phyloP scores from a whole-genome alignment of 1,140 invertebrate genomes.

The Aethina tumida region DNA sequence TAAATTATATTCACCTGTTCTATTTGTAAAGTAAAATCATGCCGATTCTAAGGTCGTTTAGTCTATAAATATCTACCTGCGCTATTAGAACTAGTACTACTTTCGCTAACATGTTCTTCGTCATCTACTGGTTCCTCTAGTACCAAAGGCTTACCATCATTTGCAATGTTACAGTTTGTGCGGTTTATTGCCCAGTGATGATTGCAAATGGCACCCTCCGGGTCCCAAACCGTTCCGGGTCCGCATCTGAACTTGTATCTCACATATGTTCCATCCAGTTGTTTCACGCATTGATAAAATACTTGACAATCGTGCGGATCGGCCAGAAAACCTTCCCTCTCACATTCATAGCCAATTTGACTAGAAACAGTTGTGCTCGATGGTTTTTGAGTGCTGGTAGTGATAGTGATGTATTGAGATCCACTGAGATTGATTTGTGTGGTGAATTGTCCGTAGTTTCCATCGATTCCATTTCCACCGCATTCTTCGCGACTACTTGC shows the following conservation, averaged over 20 bases:
- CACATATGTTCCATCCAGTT: constrained; percentile 38
- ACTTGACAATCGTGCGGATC: constrained; percentile 49
- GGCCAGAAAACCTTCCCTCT: constrained; percentile 44
- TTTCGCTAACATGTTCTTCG: no score
- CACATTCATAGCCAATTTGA: constrained; percentile 32
- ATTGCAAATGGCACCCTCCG: constrained; percentile 46
- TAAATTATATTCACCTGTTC: no score
- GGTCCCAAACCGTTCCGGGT: constrained; percentile 53
- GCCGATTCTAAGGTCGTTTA: no score
- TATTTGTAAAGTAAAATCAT: no score
- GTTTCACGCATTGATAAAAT: constrained; percentile 48
- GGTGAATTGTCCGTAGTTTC: constrained; percentile 12
- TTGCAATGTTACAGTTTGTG: constrained; percentile 34
- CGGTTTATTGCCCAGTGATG: constrained; percentile 47
- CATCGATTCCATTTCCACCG: constrained; percentile 32
- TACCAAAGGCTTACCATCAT: no score
- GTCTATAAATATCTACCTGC: no score
- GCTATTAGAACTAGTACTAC: no score
- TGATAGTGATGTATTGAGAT: no score
- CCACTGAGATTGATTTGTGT: constrained; percentile 4
- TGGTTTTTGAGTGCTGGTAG: constrained; percentile 3
- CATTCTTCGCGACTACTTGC: constrained; percentile 37
- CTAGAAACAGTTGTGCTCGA: constrained; percentile 11
- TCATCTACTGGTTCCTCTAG: no score
- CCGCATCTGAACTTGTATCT: constrained; percentile 53